phyloP scores from a whole-genome alignment of 2,113 vertebrate genomes.

The Cephalopterus ornatus region DNA sequence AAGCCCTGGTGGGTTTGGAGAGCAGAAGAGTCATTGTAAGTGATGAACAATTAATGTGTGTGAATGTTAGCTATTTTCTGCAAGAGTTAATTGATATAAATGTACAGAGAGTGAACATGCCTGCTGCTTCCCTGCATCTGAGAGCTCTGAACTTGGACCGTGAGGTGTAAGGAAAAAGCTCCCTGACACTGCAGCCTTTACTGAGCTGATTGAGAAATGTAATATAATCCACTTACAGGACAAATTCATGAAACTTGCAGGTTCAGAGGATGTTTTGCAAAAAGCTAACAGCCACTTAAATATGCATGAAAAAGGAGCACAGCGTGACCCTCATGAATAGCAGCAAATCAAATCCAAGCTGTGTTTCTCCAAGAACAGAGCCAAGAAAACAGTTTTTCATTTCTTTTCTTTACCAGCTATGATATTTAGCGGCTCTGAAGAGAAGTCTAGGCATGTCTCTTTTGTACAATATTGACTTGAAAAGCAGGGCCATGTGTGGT shows the following conservation, averaged over 20 bases:
- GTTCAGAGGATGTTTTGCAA: slow-evolving; percentile 1
- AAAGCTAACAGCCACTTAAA: slow-evolving; percentile 43
- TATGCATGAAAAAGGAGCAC: slow-evolving; percentile 38
- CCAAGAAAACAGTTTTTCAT: background rate
- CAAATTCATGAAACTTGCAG: slow-evolving; percentile 40
- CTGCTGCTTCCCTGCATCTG: background rate
- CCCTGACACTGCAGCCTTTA: background rate
- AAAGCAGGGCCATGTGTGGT: background rate
- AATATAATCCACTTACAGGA: background rate
- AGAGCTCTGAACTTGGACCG: background rate
- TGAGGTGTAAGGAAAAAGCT: background rate
- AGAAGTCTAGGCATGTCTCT: background rate
- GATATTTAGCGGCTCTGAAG: background rate
- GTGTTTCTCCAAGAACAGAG: slow-evolving; percentile 3
- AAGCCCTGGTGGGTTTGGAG: background rate
- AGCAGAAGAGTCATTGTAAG: background rate
- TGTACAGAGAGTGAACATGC: background rate
- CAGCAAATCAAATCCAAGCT: slow-evolving; percentile 23
- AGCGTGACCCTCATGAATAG: slow-evolving; percentile 34
- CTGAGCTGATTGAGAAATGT: background rate
- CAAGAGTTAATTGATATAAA: slow-evolving; percentile 49
- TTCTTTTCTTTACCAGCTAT: background rate
- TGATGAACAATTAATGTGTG: background rate
- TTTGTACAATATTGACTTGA: background rate
- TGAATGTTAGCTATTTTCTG: background rate